phyloP scores from a whole-genome alignment of 2,113 vertebrate species.

The Electrona antarctica region DNA sequence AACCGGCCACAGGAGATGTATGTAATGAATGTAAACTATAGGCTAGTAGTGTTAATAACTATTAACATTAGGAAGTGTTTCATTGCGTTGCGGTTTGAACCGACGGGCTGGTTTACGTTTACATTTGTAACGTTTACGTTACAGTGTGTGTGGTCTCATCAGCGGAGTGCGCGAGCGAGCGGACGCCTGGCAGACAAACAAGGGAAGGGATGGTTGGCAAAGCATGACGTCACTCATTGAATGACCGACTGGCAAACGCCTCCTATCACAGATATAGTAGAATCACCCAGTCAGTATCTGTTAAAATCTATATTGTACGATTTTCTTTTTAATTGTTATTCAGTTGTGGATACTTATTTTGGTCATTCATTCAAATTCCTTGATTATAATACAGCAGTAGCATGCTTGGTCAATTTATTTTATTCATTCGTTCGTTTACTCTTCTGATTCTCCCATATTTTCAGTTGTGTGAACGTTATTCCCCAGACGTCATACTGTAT shows the following conservation, averaged over 20 bases:
- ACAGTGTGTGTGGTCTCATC: conserved; percentile 50
- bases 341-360: too few relatives aligned
- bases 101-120: background rate
- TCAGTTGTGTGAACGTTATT: conserved; percentile 8
- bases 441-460: background rate
- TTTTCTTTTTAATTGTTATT: too few relatives aligned
- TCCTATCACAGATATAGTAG: too few relatives aligned
- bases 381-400: too few relatives aligned
- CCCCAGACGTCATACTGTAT: background rate
- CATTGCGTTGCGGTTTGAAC: background rate
- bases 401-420: too few relatives aligned
- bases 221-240: conserved; percentile 62
- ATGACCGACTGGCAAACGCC: too few relatives aligned
- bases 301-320: too few relatives aligned
- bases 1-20: too few relatives aligned
- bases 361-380: too few relatives aligned
- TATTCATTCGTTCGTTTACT: conserved; percentile 8
- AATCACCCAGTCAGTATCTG: too few relatives aligned
- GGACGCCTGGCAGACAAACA: conserved; percentile 42
- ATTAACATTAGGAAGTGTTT: background rate
- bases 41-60: background rate
- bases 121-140: background rate
- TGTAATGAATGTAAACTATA: too few relatives aligned
- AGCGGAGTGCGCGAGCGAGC: background rate
- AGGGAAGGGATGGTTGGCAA: background rate